phyloP scores from a whole-genome alignment of 2,888 invertebrate genomes.

The Mesorhabditis spiculigera region DNA sequence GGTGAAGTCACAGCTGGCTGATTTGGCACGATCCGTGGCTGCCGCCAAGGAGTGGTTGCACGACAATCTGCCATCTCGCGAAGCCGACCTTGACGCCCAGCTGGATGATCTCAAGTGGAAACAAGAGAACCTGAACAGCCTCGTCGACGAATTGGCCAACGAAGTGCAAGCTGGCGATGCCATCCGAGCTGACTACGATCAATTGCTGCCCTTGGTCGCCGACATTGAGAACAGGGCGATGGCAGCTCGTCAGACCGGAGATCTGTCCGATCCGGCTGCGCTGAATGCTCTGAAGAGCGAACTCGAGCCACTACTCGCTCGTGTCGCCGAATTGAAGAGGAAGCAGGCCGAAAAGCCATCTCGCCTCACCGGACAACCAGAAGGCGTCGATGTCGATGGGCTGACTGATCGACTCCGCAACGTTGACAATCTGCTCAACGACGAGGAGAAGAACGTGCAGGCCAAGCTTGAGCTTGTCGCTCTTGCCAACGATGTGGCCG shows the following conservation, averaged over 20 bases:
- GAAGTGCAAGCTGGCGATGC: slow-evolving; percentile 3
- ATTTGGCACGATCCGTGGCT: slow-evolving; percentile 1
- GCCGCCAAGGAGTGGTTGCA: slow-evolving; percentile 8
- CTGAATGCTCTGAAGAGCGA: slow-evolving; percentile 8
- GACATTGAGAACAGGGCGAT: slow-evolving; percentile 4
- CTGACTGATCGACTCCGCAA: slow-evolving; percentile 5
- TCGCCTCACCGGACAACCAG: slow-evolving; percentile 3
- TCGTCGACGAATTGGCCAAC: background rate
- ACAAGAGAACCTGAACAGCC: background rate
- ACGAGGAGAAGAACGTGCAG: background rate
- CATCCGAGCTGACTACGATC: background rate
- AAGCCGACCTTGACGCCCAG: background rate
- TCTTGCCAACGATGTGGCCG: slow-evolving; percentile 6
- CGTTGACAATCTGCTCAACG: slow-evolving; percentile 6
- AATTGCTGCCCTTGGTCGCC: slow-evolving; percentile 3
- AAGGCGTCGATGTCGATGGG: background rate
- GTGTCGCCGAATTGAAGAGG: background rate
- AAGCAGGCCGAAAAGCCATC: background rate
- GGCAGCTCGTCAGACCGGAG: background rate
- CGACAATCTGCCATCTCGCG: slow-evolving; percentile 6
- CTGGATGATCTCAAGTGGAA: background rate
- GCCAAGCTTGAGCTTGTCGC: slow-evolving; percentile 1
- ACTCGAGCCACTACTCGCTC: background rate
- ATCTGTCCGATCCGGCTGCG: background rate
- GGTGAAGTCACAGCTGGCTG: slow-evolving; percentile 3